Evolutionary conservation across 2,113 vertebrate species (phyloP).

Genomic region (Laterallus jamaicensis): DNA sequence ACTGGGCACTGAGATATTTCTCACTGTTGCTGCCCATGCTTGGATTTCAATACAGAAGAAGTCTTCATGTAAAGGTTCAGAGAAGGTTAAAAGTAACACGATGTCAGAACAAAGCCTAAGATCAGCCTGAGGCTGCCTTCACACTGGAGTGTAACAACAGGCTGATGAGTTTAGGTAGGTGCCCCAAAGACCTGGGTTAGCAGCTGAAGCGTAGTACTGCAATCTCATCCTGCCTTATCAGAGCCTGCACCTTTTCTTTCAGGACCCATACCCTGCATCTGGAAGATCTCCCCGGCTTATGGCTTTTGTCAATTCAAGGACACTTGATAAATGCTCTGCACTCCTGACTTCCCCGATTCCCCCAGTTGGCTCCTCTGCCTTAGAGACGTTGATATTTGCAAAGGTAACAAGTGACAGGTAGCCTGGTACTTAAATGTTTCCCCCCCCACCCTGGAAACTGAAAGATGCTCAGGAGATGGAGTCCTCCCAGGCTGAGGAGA

Average conservation of each 20-base stretch:
- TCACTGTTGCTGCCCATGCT: not conserved
- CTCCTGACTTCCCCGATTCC: not conserved
- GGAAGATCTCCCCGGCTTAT: not conserved
- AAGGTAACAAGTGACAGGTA: not conserved
- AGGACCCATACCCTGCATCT: accelerated
- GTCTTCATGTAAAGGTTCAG: not conserved
- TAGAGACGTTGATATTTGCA: accelerated
- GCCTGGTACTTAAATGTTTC: no score
- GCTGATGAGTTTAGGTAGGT: not conserved
- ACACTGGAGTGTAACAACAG: accelerated
- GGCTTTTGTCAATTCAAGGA: not conserved
- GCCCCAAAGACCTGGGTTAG: not conserved
- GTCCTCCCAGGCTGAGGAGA: not conserved
- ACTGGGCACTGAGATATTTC: not conserved
- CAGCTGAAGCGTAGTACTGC: not conserved
- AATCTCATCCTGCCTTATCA: not conserved
- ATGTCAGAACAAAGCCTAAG: not conserved
- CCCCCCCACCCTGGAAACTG: not conserved
- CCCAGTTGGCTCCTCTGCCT: not conserved
- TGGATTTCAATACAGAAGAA: not conserved
- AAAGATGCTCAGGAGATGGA: not conserved
- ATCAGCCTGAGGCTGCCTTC: not conserved
- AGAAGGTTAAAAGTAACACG: not conserved
- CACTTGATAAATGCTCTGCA: not conserved
- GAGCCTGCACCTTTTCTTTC: not conserved